Evolutionary conservation across 2,888 invertebrate species (phyloP), one percentile per base, ranked within the genome.

Genomic region (Callinectes sapidus): DNA sequence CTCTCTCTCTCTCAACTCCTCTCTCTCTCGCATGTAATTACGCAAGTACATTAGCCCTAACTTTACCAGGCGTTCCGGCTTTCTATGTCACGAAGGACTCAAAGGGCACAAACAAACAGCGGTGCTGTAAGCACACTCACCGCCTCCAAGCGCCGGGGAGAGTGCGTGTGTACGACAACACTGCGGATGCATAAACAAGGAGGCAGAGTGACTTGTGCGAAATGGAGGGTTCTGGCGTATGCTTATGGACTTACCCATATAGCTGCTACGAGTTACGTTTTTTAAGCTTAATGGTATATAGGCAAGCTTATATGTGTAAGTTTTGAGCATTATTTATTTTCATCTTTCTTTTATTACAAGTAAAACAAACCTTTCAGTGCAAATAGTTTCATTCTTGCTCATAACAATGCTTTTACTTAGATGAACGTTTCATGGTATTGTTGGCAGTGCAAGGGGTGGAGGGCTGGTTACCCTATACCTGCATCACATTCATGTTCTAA

Each of bases 161-260:
- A 42, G 18, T 86, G 35, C 86, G 86, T 86, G 86, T 86, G 86
- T 14, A 28, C 32, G 86, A n/a, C 5, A 35, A 86, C 71, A n/a
- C 23, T 71, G 71, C 61, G 23, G 61, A 61, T 61, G 23, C 5
- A 61, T 61, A 61, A 61, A 61, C 48, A 48, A 48, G 61, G 23
- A 61, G 61, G 61, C 61, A 23, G 61, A 61, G 18, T 61, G 18
- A 61, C 61, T 61, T 61, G 23, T 18, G 18, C 23, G 18, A 61
- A 61, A 61, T 23, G 61, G 61, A 18, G 23, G 48, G 48, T 48
- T 48, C 48, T 48, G 48, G 48, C 48, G 10, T 48, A 8, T 48
- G 48, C 10, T 48, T 48, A 8, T 48, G 48, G 48, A 48, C 48
- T 48, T 48, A 8, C 3, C 48, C 10, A 5, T 48, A 48, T 8